Percentiles rank a stretch among this genome's conserved stretches.
phyloP scores from a whole-genome alignment of 2,888 invertebrate genomes.

The Euproctis similis region DNA sequence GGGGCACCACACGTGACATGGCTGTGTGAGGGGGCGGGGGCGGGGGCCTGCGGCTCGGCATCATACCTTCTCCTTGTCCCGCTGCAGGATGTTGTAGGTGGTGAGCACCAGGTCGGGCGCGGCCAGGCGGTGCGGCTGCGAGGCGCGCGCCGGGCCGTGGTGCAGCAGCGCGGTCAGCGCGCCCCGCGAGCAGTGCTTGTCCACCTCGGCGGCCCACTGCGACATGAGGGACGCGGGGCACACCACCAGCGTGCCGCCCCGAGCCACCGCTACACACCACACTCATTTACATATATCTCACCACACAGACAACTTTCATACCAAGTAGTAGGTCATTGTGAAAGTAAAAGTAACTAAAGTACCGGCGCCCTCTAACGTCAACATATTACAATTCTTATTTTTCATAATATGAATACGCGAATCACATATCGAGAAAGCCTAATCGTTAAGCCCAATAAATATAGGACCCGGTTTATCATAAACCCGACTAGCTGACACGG shows the following conservation, averaged over 20 bases:
- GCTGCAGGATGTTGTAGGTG: slow-evolving; percentile 85
- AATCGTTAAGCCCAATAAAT: too few species aligned
- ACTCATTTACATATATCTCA: neutral
- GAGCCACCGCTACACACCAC: slow-evolving; percentile 56
- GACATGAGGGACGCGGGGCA: slow-evolving; percentile 93
- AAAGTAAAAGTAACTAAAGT: neutral
- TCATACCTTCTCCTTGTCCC: slow-evolving; percentile 77
- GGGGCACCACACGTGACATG: too few species aligned
- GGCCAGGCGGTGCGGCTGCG: slow-evolving; percentile 77
- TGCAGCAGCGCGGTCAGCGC: slow-evolving; percentile 80
- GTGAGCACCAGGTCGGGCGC: slow-evolving; percentile 89
- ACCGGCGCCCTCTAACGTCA: too few species aligned
- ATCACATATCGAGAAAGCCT: too few species aligned
- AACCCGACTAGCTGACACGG: too few species aligned
- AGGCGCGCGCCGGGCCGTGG: slow-evolving; percentile 87
- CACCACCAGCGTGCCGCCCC: slow-evolving; percentile 89
- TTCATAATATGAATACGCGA: too few species aligned
- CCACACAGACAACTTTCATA: too few species aligned
- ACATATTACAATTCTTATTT: too few species aligned
- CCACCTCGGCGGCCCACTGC: slow-evolving; percentile 92
- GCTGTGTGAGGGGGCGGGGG: too few species aligned
- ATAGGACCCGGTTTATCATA: too few species aligned
- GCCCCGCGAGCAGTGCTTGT: slow-evolving; percentile 76
- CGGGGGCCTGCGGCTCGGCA: too few species aligned
- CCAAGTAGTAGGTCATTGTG: neutral